Evolutionary conservation across 2,888 invertebrate species (phyloP).

Genomic region (Hydroisotoma schaefferi): DNA sequence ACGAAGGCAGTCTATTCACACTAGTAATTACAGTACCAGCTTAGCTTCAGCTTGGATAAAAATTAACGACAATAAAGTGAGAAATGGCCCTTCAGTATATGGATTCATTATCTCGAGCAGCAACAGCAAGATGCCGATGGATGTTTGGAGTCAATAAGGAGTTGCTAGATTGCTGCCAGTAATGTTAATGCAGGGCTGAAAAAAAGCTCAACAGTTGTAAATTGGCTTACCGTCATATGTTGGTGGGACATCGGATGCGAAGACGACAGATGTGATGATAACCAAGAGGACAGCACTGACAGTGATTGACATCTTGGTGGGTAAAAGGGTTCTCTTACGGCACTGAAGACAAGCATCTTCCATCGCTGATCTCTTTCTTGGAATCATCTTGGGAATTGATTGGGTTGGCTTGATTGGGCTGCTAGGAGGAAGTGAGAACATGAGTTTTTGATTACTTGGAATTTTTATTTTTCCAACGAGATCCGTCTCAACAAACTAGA

Average conservation of each 20-base stretch:
- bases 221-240: conserved; percentile 46
- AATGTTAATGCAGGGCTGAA: too few species aligned
- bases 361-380: conserved; percentile 37
- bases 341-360: conserved; percentile 42
- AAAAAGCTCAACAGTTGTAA: conserved; percentile 1
- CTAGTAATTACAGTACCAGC: too few species aligned
- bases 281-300: conserved; percentile 45
- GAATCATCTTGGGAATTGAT: too few species aligned
- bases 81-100: too few species aligned
- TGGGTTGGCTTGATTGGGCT: conserved; percentile 1
- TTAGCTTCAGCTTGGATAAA: too few species aligned
- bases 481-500: too few species aligned
- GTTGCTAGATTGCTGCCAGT: not conserved
- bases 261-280: conserved; percentile 48
- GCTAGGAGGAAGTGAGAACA: conserved; percentile 6
- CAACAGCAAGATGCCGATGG: conserved; percentile 5
- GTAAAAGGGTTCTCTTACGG: conserved; percentile 15
- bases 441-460: conserved; percentile 11
- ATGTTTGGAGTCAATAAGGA: not conserved
- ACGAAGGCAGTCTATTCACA: too few species aligned
- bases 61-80: too few species aligned
- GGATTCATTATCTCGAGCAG: too few species aligned
- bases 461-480: not conserved
- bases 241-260: conserved; percentile 45
- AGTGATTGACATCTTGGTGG: conserved; percentile 43